These are phyloP conservation scores for Glyptemys insculpta DNA, from an alignment of 2,797 vertebrate genomes.

Conservation along the genomic window DNA sequence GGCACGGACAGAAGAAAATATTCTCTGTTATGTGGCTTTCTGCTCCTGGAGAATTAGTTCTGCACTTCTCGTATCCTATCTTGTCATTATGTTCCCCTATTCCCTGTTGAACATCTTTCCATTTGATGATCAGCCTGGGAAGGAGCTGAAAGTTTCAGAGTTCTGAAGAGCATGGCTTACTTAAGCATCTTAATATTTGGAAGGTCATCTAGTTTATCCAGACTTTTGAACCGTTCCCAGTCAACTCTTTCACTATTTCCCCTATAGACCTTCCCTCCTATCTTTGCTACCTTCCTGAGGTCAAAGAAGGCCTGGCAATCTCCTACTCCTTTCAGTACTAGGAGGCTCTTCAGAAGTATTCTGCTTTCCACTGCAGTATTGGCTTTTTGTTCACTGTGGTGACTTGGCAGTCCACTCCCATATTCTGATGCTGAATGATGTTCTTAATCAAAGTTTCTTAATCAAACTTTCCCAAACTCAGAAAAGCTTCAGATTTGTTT, in stretches of 20 bases:
- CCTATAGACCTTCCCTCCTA: not conserved
- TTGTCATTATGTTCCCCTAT: not conserved
- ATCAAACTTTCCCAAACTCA: not conserved
- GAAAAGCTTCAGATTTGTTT: not conserved
- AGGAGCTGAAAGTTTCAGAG: not conserved
- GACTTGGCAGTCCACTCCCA: not conserved
- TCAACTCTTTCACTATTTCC: not conserved
- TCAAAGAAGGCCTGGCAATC: not conserved
- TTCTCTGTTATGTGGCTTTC: not conserved
- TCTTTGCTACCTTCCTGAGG: not conserved
- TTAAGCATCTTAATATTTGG: not conserved
- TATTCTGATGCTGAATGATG: not conserved
- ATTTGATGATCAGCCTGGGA: not conserved
- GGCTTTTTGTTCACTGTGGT: not conserved
- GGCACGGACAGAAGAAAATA: too few relatives aligned
- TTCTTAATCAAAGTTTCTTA: not conserved
- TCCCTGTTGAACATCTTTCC: not conserved
- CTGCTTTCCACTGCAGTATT: not conserved
- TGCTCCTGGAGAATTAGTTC: not conserved
- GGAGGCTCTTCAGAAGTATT: not conserved
- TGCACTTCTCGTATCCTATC: not conserved
- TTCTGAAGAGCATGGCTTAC: not conserved
- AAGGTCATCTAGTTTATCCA: not conserved
- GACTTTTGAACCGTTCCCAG: not conserved
- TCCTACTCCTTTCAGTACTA: not conserved